Conservation (phyloP, 2,113 vertebrate genomes). For the Crotophaga sulcirostris region DNA sequence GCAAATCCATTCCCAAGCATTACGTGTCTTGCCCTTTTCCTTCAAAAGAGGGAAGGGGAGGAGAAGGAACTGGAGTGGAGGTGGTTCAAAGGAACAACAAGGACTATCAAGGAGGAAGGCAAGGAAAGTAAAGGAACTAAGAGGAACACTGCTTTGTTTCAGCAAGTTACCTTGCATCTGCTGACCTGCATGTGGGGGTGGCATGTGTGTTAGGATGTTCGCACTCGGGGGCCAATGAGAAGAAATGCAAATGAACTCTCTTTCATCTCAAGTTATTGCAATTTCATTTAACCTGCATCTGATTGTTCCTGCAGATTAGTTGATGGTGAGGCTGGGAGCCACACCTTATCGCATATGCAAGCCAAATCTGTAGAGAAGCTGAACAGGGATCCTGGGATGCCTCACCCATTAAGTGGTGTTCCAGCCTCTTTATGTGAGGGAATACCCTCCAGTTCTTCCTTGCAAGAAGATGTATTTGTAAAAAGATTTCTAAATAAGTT, state of each 20-base stretch:
- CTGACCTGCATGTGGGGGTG: not conserved
- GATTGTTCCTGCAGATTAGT: not conserved
- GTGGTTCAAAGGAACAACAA: not conserved
- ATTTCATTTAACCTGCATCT: conserved; percentile 14
- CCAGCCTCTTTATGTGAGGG: not conserved
- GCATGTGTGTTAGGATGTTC: rapidly evolving
- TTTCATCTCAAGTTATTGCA: conserved; percentile 44
- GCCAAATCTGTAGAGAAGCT: not conserved
- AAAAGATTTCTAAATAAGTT: not conserved
- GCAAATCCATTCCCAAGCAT: not conserved
- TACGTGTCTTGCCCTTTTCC: not conserved
- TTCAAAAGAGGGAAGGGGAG: not conserved
- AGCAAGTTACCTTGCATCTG: not conserved
- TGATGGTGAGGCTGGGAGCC: not conserved
- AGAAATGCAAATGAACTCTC: conserved; percentile 32
- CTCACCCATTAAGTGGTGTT: not conserved
- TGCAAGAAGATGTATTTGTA: not conserved
- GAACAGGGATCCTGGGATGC: not conserved
- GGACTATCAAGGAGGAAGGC: not conserved
- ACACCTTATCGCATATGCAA: conserved; percentile 4
- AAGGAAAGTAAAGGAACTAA: not conserved
- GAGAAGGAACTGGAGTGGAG: not conserved
- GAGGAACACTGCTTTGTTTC: conserved; percentile 4
- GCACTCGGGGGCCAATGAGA: not conserved
- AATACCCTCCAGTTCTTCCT: not conserved